A percentile compares a stretch with the other conserved stretches of the same genome.
Conservation (phyloP, 2,113 vertebrate genomes). For the Corythoichthys intestinalis region DNA sequence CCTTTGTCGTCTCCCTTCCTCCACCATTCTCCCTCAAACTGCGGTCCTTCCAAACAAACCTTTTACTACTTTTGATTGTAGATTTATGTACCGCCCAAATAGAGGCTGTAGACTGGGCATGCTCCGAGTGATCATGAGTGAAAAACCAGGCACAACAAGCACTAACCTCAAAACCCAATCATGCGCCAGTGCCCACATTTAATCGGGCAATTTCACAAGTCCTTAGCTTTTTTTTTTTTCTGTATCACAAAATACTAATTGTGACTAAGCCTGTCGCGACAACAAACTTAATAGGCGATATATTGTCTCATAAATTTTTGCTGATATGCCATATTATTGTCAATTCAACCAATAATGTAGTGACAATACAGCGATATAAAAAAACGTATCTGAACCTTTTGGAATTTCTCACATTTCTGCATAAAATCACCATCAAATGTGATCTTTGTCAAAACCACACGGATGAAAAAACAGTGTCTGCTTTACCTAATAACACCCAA, state of each 20-base stretch:
- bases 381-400: too few relatives aligned
- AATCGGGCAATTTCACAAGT: not conserved
- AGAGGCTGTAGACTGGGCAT: conserved; percentile 3
- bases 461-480: too few relatives aligned
- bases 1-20: conserved; percentile 39
- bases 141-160: conserved; percentile 1
- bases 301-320: too few relatives aligned
- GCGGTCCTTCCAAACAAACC: conserved; percentile 16
- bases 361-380: too few relatives aligned
- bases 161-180: conserved; percentile 35
- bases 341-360: too few relatives aligned
- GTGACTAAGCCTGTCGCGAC: not conserved
- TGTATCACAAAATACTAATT: not conserved
- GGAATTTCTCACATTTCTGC: too few relatives aligned
- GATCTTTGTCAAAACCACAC: too few relatives aligned
- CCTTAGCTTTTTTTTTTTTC: not conserved
- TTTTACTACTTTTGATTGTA: not conserved
- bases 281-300: too few relatives aligned
- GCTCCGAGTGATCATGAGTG: conserved; percentile 27
- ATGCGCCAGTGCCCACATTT: conserved; percentile 7
- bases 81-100: not conserved
- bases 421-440: too few relatives aligned
- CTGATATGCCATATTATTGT: too few relatives aligned
- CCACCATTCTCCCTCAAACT: conserved; percentile 12
- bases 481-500: too few relatives aligned